A percentile compares a stretch with the other conserved stretches of the same genome.
Conservation (phyloP, 2,888 invertebrate species). For the Melieria omissa region DNA sequence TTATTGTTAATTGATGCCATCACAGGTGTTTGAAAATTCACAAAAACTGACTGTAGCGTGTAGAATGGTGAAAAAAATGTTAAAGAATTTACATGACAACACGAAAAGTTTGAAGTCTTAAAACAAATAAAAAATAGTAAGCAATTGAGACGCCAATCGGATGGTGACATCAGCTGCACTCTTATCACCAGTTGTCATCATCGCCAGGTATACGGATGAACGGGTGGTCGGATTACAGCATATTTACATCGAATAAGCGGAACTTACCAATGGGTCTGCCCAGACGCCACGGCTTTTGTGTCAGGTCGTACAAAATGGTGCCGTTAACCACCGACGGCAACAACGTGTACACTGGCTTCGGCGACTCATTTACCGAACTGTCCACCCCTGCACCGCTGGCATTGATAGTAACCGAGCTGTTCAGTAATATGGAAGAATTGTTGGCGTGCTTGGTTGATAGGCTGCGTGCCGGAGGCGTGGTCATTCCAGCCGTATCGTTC, state of each 20-base stretch:
- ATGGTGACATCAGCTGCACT: background rate
- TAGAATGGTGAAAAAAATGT: no score
- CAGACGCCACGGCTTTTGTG: constrained; percentile 85
- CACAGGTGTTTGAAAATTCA: no score
- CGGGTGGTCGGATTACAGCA: constrained; percentile 1
- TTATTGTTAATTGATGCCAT: no score
- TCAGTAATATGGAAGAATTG: constrained; percentile 51
- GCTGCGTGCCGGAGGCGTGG: constrained; percentile 33
- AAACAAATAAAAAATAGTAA: background rate
- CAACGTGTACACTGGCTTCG: constrained; percentile 68
- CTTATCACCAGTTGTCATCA: background rate
- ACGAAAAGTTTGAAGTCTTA: background rate
- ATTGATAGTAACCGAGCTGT: constrained; percentile 45
- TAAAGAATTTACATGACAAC: no score
- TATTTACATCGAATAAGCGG: background rate
- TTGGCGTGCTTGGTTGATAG: constrained; percentile 51
- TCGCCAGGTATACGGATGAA: constrained; percentile 6
- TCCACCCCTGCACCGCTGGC: constrained; percentile 29
- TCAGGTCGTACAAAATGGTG: constrained; percentile 82
- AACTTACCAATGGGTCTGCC: constrained; percentile 83
- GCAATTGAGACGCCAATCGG: background rate
- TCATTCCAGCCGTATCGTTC: constrained; percentile 48
- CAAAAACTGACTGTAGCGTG: no score
- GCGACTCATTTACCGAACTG: constrained; percentile 57
- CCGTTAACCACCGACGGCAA: constrained; percentile 71